Evolutionary conservation across 2,888 invertebrate genomes (phyloP).

Genomic region (Synanthedon andrenaeformis): DNA sequence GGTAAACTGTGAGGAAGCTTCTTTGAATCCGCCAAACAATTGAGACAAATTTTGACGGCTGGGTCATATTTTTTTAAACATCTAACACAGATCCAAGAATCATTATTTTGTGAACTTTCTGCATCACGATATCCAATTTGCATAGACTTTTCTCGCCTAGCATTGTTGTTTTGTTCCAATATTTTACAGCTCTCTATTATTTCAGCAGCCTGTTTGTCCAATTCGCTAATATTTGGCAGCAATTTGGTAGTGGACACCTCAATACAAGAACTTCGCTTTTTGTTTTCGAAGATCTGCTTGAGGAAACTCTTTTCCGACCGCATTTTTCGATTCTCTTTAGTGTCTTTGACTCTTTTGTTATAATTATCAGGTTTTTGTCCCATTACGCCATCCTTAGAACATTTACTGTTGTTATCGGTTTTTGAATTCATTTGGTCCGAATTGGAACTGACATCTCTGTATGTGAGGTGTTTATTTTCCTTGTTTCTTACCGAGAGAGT

Average conservation of each 20-base stretch:
- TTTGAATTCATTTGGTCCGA: constrained; percentile 24
- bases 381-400: constrained; percentile 13
- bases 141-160: neutral
- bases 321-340: constrained; percentile 32
- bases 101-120: constrained; percentile 10
- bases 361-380: constrained; percentile 36
- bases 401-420: constrained; percentile 6
- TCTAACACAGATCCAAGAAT: constrained; percentile 43
- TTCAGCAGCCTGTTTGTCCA: constrained; percentile 82
- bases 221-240: constrained; percentile 81
- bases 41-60: constrained; percentile 33
- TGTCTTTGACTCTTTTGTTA: constrained; percentile 26
- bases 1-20: constrained; percentile 6
- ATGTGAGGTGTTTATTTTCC: constrained; percentile 12
- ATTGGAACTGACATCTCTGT: neutral
- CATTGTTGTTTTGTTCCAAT: constrained; percentile 23
- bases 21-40: constrained; percentile 28
- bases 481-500: constrained; percentile 14
- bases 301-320: constrained; percentile 67
- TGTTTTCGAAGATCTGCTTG: constrained; percentile 60
- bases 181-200: constrained; percentile 72
- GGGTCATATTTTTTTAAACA: constrained; percentile 47
- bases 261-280: constrained; percentile 45
- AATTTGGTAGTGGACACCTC: constrained; percentile 64
- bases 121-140: neutral